phyloP scores from a whole-genome alignment of 2,888 invertebrate genomes.

The Augiades crinisus region DNA sequence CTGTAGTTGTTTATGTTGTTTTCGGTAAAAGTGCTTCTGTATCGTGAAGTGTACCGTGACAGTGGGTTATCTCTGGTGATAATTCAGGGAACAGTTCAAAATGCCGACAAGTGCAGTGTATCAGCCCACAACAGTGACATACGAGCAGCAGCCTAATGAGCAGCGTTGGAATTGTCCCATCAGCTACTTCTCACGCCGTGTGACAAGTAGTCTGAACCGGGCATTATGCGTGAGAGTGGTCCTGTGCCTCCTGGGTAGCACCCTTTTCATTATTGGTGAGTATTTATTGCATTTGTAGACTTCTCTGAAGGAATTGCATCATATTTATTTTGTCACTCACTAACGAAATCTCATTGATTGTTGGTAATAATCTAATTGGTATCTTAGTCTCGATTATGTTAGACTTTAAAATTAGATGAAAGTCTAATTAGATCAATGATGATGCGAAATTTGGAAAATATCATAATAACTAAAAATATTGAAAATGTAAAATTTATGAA shows the following conservation, averaged over 20 bases:
- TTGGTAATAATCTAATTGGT: too few relatives aligned
- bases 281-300: too few relatives aligned
- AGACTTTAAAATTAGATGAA: too few relatives aligned
- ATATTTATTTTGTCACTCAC: too few relatives aligned
- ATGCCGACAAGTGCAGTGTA: slow-evolving; percentile 89
- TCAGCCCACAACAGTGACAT: slow-evolving; percentile 89
- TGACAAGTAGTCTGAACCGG: slow-evolving; percentile 72
- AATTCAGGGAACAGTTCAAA: slow-evolving; percentile 44
- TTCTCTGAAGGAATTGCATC: too few relatives aligned
- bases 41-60: slow-evolving; percentile 32
- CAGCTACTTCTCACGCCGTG: slow-evolving; percentile 76
- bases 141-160: slow-evolving; percentile 83
- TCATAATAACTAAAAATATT: too few relatives aligned
- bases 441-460: too few relatives aligned
- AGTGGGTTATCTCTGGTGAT: slow-evolving; percentile 23
- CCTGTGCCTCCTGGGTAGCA: slow-evolving; percentile 67
- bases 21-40: slow-evolving; percentile 12
- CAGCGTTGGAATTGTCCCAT: slow-evolving; percentile 81
- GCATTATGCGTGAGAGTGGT: slow-evolving; percentile 66
- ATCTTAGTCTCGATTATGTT: too few relatives aligned
- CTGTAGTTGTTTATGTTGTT: slow-evolving; percentile 2
- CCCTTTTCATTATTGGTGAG: slow-evolving; percentile 70
- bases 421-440: too few relatives aligned
- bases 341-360: too few relatives aligned
- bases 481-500: too few relatives aligned